These are phyloP conservation scores for Apodemus agrarius DNA, from an alignment of 2,797 vertebrate species.

Conservation along the genomic window DNA sequence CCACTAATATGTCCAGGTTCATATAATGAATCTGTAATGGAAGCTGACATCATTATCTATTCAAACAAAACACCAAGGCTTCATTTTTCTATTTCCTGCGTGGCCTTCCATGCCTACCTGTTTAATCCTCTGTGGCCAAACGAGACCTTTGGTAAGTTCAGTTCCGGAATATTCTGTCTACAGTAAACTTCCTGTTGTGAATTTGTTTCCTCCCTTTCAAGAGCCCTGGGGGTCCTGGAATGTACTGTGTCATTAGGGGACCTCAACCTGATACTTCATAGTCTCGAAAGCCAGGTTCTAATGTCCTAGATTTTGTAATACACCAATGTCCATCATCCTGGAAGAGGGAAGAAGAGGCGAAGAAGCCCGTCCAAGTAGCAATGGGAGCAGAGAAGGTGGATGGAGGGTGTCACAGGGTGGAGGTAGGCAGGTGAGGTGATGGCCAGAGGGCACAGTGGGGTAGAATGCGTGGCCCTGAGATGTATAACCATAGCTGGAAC, in stretches of 20 bases:
- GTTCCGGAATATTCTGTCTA: slow-evolving; percentile 41
- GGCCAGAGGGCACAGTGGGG: not conserved
- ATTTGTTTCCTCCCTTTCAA: not conserved
- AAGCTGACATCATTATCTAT: slow-evolving; percentile 79
- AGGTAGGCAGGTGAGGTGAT: not conserved
- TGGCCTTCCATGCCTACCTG: not conserved
- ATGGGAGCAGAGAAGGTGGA: not conserved
- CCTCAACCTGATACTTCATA: not conserved
- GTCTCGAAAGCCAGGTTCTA: not conserved
- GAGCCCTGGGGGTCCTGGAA: not conserved
- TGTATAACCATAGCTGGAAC: not conserved
- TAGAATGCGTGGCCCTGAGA: not conserved
- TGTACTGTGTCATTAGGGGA: not conserved
- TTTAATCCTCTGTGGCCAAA: not conserved
- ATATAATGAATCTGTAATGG: slow-evolving; percentile 72
- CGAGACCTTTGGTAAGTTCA: not conserved
- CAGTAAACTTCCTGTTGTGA: not conserved
- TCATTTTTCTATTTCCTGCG: slow-evolving; percentile 63
- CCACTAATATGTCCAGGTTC: slow-evolving; percentile 76
- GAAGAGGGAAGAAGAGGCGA: not conserved
- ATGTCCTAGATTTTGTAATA: not conserved
- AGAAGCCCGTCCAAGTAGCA: not conserved
- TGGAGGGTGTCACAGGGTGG: fast-evolving
- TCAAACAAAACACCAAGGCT: slow-evolving; percentile 66
- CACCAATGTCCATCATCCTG: not conserved